Evolutionary conservation across 2,888 invertebrate species (phyloP).

Genomic region (Drosophila borealis): DNA sequence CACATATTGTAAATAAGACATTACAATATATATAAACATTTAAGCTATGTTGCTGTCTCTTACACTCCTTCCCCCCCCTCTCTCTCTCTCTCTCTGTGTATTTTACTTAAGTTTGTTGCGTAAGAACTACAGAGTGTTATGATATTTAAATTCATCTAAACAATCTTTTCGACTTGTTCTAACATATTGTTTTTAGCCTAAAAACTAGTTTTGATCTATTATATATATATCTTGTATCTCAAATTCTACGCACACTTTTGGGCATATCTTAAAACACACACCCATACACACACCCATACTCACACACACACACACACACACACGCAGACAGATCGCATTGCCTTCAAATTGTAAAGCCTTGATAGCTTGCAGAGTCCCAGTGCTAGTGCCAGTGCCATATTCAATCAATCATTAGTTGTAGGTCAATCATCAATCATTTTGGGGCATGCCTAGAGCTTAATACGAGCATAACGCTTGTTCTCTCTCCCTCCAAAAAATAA

Average conservation of each 20-base stretch:
- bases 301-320: slow-evolving; percentile 26
- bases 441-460: slow-evolving; percentile 70
- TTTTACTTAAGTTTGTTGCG: slow-evolving; percentile 1
- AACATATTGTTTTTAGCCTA: slow-evolving; percentile 15
- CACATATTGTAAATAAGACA: slow-evolving; percentile 40
- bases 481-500: slow-evolving; percentile 52
- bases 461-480: slow-evolving; percentile 65
- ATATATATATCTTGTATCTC: slow-evolving; percentile 21
- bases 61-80: background rate
- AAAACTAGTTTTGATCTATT: slow-evolving; percentile 29
- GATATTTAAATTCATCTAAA: slow-evolving; percentile 7
- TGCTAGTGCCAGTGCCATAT: slow-evolving; percentile 58
- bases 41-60: slow-evolving; percentile 1
- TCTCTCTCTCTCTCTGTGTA: background rate
- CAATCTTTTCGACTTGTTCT: slow-evolving; percentile 15
- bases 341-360: slow-evolving; percentile 12
- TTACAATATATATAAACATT: slow-evolving; percentile 23
- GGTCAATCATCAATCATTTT: slow-evolving; percentile 31
- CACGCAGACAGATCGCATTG: slow-evolving; percentile 22
- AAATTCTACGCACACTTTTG: slow-evolving; percentile 21
- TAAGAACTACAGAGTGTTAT: slow-evolving; percentile 24
- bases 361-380: slow-evolving; percentile 44
- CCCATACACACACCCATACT: background rate
- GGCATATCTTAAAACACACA: slow-evolving; percentile 23
- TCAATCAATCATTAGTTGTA: slow-evolving; percentile 36